A percentile compares a stretch with the other conserved stretches of the same genome.
phyloP scores from a whole-genome alignment of 2,797 vertebrate genomes.

The Pseudomugil gertrudae region DNA sequence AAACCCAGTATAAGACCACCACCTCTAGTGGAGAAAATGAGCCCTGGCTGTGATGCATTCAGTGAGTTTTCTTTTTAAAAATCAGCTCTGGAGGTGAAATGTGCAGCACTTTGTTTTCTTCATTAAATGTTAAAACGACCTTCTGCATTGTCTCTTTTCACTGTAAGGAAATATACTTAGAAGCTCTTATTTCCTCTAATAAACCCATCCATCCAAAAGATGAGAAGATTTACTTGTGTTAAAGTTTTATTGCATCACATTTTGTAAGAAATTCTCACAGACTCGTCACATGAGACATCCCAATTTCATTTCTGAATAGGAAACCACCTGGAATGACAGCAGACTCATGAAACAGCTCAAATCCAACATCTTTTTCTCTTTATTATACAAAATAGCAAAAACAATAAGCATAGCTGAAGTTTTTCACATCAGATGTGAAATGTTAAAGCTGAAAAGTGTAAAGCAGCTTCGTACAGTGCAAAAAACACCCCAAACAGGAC shows the following conservation, averaged over 20 bases:
- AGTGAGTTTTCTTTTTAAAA: conserved; percentile 1
- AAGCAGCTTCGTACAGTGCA: conserved; percentile 12
- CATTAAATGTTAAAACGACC: conserved; percentile 65
- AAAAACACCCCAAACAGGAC: neutral
- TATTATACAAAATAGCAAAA: neutral
- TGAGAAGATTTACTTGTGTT: conserved; percentile 1
- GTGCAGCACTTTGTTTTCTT: conserved; percentile 67
- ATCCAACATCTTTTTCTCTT: neutral
- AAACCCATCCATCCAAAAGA: neutral
- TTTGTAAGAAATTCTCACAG: conserved; percentile 15
- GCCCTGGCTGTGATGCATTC: conserved; percentile 63
- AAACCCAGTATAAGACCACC: conserved; percentile 64
- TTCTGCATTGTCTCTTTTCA: neutral
- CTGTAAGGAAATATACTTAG: neutral
- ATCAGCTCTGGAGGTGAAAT: conserved; percentile 53
- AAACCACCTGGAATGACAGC: neutral
- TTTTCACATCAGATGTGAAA: neutral
- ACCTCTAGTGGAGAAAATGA: conserved; percentile 53
- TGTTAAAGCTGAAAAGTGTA: conserved; percentile 8
- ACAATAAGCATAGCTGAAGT: conserved; percentile 13
- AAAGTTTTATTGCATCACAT: conserved; percentile 29
- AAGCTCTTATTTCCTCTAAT: neutral
- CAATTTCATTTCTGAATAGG: conserved; percentile 14
- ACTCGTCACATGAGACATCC: conserved; percentile 18
- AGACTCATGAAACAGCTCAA: neutral